Base-by-base conservation (phyloP, 2,113 vertebrate species). In the Ivindomyrus marchei region DNA sequence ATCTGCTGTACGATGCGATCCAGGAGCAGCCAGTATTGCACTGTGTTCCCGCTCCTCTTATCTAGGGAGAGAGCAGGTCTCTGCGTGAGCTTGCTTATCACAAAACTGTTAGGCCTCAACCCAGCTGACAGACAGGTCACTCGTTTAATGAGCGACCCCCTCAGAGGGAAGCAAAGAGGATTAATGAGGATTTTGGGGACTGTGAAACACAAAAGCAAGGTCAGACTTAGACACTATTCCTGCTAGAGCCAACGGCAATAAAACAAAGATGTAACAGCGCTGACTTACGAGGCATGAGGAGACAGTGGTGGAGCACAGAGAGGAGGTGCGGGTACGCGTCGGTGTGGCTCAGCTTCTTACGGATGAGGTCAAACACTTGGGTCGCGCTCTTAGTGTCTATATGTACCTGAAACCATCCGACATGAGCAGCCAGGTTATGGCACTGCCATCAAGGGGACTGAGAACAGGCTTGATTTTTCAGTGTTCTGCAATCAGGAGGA, bases 1-100 rank as follows among this genome's bases (percentile, higher is more conserved):
- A 99, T 98, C 93, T 99, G 98, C 93, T 99, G 98, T 93, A 99
- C 96, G 27, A 99, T 99, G 84, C 98, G 97, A 93, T 99, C 98
- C 74, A 99, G 94, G 53, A 99, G 97, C 88, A 99, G 95, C 98
- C 98, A 99, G 95, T 99, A 99, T 94, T 99, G 98, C 92, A 99
- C 97, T 1, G 98, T 99, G 96, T 99, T 99, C 24, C 98, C 98
- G 0, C 97, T 99, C 93, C 98, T 97, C 95, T 99, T 99, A 92
- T 99, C 98, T 99, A 91, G 39, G 45, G 45, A 80, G 36, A 47
- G 42, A n/a, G 8, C 91, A 83, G 56, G 31, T 17, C 27, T 19
- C 36, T 42, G 36, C 2, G 3, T 80, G 17, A 39, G 74, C 74
- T 80, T 5, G 31, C 3, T 77, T 77, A 77, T 77, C 31, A 17